These are phyloP conservation scores for Drosophila repleta DNA, from an alignment of 1,140 invertebrate genomes.

Conservation along the genomic window DNA sequence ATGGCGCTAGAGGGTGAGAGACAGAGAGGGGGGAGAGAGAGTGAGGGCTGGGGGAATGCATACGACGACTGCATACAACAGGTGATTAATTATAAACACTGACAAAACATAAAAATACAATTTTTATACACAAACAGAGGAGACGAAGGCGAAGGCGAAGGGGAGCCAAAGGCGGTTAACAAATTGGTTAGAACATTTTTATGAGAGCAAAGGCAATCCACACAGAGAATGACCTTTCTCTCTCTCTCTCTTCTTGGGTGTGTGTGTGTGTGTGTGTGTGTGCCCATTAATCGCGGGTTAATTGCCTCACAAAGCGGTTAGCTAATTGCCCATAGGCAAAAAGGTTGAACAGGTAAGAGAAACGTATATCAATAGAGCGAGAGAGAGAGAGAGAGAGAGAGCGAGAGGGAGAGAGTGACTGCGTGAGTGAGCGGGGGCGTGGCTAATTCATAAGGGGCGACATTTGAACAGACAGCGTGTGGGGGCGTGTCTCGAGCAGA, in stretches of 20 bases:
- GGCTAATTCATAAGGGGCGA: background rate
- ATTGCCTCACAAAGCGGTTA: conserved; percentile 77
- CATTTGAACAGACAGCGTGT: conserved; percentile 7
- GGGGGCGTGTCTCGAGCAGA: conserved; percentile 15
- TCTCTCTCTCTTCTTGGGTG: too few relatives aligned
- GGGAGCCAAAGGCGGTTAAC: conserved; percentile 41
- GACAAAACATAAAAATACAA: conserved; percentile 81
- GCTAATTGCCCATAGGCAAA: conserved; percentile 68
- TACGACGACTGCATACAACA: conserved; percentile 63
- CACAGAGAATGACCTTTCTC: too few relatives aligned
- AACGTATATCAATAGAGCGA: background rate
- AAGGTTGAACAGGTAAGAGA: conserved; percentile 41
- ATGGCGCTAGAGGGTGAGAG: conserved; percentile 58
- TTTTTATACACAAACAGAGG: conserved; percentile 66
- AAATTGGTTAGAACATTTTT: conserved; percentile 67
- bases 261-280: conserved; percentile 29
- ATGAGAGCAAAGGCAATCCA: conserved; percentile 49
- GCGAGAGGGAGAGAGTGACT: background rate
- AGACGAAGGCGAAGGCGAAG: conserved; percentile 7
- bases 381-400: background rate
- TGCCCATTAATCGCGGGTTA: conserved; percentile 75
- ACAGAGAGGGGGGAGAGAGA: conserved; percentile 5
- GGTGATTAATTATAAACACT: conserved; percentile 82
- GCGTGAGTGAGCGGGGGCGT: background rate
- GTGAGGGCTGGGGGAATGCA: background rate